A percentile compares a stretch with the other conserved stretches of the same genome.
phyloP scores from a whole-genome alignment of 2,113 vertebrate genomes.

The Platycercus adscitus region DNA sequence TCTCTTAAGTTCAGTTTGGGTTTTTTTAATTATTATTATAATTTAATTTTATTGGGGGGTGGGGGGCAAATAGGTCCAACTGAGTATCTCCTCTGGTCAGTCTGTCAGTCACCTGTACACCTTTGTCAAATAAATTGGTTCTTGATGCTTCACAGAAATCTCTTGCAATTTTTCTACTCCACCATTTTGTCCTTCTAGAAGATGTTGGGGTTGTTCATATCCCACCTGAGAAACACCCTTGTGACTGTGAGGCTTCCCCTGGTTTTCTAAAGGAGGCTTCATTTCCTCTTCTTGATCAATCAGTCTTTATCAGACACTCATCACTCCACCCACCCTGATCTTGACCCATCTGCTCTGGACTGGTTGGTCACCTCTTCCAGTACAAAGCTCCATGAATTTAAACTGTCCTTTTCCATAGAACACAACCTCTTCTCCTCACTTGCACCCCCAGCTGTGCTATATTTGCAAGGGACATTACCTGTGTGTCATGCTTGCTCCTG shows the following conservation, averaged over 20 bases:
- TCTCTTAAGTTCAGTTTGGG: background rate
- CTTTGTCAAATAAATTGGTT: background rate
- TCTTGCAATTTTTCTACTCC: background rate
- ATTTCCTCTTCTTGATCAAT: background rate
- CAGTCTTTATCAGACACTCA: background rate
- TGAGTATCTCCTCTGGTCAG: background rate
- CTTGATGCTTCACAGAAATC: background rate
- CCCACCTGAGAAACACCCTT: background rate
- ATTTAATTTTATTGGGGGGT: background rate
- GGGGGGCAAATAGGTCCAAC: background rate
- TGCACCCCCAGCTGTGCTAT: accelerated
- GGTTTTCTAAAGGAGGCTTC: background rate
- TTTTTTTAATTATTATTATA: background rate
- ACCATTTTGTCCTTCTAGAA: background rate
- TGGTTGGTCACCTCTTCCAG: background rate
- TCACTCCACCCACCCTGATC: background rate
- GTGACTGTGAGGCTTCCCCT: background rate
- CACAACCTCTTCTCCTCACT: background rate
- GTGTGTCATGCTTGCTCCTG: background rate
- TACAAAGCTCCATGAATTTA: background rate
- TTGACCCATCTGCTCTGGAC: background rate
- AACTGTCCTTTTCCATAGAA: background rate
- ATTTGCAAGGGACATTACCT: background rate
- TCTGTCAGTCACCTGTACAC: background rate
- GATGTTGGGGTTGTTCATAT: background rate